A percentile compares a stretch with the other conserved stretches of the same genome.
These are phyloP conservation scores for Aproaerema taeniolella DNA, from an alignment of 2,888 invertebrate species.

Conservation along the genomic window DNA sequence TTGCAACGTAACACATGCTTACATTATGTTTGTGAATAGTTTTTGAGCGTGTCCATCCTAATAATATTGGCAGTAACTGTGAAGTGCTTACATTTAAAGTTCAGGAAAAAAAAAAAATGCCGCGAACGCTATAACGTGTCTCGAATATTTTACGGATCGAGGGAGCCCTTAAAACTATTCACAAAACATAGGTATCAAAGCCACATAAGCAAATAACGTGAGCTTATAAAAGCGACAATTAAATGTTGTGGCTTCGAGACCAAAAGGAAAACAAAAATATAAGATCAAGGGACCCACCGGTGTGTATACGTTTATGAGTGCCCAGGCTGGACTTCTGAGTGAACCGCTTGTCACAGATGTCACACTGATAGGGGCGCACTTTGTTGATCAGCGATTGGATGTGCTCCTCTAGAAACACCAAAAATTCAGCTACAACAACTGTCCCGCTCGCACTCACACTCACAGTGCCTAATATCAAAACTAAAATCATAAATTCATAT, in stretches of 20 bases:
- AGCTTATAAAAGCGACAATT: slow-evolving; percentile 25
- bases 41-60: slow-evolving; percentile 74
- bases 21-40: slow-evolving; percentile 76
- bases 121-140: too few relatives aligned
- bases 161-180: slow-evolving; percentile 77
- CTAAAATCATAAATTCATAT: slow-evolving; percentile 60
- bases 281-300: slow-evolving; percentile 79
- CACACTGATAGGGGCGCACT: slow-evolving; percentile 82
- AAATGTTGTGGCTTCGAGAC: slow-evolving; percentile 67
- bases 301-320: slow-evolving; percentile 88
- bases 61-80: slow-evolving; percentile 19
- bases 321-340: slow-evolving; percentile 90
- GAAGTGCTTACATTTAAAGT: slow-evolving; percentile 18
- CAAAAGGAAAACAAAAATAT: slow-evolving; percentile 58
- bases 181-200: slow-evolving; percentile 71
- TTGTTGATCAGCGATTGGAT: slow-evolving; percentile 79
- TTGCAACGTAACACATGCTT: slow-evolving; percentile 76
- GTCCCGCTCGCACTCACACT: slow-evolving; percentile 48
- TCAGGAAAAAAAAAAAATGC: slow-evolving; percentile 23
- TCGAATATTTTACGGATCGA: too few relatives aligned
- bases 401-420: slow-evolving; percentile 79
- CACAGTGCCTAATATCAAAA: slow-evolving; percentile 64
- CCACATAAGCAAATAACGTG: slow-evolving; percentile 49
- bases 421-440: slow-evolving; percentile 72
- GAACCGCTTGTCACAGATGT: slow-evolving; percentile 87